Base-by-base conservation (phyloP, 2,888 invertebrate genomes). In the Strigamia transsilvanica region DNA sequence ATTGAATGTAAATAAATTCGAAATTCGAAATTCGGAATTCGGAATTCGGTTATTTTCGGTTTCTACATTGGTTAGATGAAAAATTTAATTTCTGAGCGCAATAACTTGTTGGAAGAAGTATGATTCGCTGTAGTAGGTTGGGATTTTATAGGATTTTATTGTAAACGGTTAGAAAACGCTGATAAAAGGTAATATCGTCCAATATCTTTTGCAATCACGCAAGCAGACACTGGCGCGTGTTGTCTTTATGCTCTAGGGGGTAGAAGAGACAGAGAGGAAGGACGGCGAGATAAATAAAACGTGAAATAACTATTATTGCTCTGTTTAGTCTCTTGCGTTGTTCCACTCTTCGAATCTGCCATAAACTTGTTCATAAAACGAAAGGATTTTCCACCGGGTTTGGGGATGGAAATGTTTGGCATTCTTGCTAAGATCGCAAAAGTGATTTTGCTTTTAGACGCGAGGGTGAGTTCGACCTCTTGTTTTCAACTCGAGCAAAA, bases 291-390 rank as follows among this genome's bases (percentile, higher is more conserved):
- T 61, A 61, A 61, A 61, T 61, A 61, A 61, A 61, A 61, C 10
- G 61, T 61, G 61, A 61, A 61, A 61, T 61, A 61, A 61, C 61
- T 61, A 23, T 61, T 61, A 61, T 61, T 61, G 61, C 61, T 61
- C 61, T 5, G 18, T 61, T 61, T 61, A 61, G 61, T 21, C 61
- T 61, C 61, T 61, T 18, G 2, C n/a, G 9, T 61, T 61, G 18
- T 18, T 23, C 23, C n/a, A 10, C 21, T 15, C 61, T 61, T 61
- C 23, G 61, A 5, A n/a, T 61, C 61, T 10, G 18, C 18, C 61
- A 61, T 61, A 61, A 61, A 61, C 10, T 61, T 21, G 61, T 61
- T 21, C 61, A 61, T 61, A 61, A 61, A 61, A 15, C 46, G 15
- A 46, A 61, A 5, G 61, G 34, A 34, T 34, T 34, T 34, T 34